Conservation (phyloP, 2,888 invertebrate genomes). For the Germaria angustata region DNA sequence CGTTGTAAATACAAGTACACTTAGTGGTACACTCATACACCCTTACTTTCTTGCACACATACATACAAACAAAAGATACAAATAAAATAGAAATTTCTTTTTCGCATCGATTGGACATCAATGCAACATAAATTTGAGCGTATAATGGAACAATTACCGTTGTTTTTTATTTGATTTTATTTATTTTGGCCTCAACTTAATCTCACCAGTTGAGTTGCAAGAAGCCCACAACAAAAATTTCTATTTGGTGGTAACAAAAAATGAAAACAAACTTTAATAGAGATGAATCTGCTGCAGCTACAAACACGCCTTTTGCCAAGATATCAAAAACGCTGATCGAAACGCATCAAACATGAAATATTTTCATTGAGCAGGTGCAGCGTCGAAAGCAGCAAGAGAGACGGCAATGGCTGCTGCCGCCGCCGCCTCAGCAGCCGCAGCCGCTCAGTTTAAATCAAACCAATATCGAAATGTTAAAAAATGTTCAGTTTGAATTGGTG, state of each 20-base stretch:
- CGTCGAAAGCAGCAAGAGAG: conserved; percentile 14
- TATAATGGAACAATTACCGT: conserved; percentile 55
- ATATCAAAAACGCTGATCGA: conserved; percentile 36
- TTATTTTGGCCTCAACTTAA: conserved; percentile 15
- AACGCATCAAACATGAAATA: conserved; percentile 51
- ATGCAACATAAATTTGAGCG: conserved; percentile 54
- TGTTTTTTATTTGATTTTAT: conserved; percentile 30
- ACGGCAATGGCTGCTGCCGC: conserved; percentile 12
- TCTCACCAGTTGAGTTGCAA: conserved; percentile 24
- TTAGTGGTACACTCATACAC: neutral
- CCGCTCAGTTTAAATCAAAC: conserved; percentile 53
- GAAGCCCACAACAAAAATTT: conserved; percentile 51
- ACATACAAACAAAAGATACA: neutral
- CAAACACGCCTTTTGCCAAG: conserved; percentile 50
- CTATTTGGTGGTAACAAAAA: conserved; percentile 37
- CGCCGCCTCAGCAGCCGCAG: conserved; percentile 6
- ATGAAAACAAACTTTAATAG: conserved; percentile 5
- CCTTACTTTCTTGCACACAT: neutral
- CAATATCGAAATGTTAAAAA: conserved; percentile 43
- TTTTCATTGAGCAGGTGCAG: conserved; percentile 48
- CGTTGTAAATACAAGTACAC: too few species aligned
- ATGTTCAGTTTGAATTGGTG: conserved; percentile 40
- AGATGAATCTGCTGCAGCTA: conserved; percentile 26
- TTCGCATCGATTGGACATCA: conserved; percentile 51
- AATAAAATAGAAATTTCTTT: conserved; percentile 19